These are phyloP conservation scores for Mercenaria mercenaria DNA, from an alignment of 1,140 invertebrate species.

Conservation along the genomic window DNA sequence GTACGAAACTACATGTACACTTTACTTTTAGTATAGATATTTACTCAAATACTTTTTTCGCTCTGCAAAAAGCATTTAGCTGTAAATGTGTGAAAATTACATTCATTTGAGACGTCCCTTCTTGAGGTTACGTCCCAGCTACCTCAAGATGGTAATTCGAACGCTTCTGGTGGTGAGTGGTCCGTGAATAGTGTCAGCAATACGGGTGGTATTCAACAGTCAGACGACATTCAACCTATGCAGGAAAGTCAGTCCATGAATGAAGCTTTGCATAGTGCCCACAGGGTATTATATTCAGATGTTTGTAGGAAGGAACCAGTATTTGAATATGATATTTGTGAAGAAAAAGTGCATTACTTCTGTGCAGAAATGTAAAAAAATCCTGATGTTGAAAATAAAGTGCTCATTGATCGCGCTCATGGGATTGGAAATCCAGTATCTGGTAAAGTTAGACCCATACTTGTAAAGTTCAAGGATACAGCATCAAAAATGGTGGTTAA, in stretches of 20 bases:
- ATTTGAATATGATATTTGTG: neutral
- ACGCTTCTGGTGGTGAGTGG: neutral
- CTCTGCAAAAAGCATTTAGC: too few relatives aligned
- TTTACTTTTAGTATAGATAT: too few relatives aligned
- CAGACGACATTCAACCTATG: neutral
- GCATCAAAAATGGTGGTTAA: slow-evolving; percentile 7
- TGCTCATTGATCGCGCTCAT: slow-evolving; percentile 15
- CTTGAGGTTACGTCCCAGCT: too few relatives aligned
- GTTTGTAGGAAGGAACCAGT: neutral
- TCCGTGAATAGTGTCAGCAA: too few relatives aligned
- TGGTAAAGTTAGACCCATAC: slow-evolving; percentile 4
- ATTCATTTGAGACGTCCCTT: too few relatives aligned
- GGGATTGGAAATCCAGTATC: neutral
- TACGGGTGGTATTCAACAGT: neutral
- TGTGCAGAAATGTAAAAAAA: neutral
- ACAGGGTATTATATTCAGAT: neutral
- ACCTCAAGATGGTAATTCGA: neutral
- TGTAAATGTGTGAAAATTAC: too few relatives aligned
- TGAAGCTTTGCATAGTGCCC: neutral
- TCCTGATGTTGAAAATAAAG: neutral
- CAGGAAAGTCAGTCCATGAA: neutral
- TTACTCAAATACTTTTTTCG: too few relatives aligned
- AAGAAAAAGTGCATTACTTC: neutral
- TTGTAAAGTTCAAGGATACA: neutral
- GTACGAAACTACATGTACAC: too few relatives aligned